Evolutionary conservation across 1,140 invertebrate genomes (phyloP).

Genomic region (Cydia pomonella): DNA sequence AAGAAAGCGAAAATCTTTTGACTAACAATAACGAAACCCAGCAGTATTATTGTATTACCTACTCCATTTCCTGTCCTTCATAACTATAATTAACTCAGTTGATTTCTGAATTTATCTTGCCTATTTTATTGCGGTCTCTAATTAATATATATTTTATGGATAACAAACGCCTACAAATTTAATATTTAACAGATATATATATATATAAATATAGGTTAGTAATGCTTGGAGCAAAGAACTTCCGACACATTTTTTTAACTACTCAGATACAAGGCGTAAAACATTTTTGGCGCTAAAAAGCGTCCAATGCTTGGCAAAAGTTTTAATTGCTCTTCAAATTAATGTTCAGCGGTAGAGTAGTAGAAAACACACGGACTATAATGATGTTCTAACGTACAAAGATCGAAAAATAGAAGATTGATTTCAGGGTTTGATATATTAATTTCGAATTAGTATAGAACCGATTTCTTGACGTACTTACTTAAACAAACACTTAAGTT

Average conservation of each 20-base stretch:
- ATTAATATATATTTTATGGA: not conserved
- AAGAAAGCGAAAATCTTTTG: constrained; percentile 25
- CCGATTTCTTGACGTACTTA: no score
- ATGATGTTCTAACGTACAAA: not conserved
- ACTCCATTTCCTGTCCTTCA: constrained; percentile 1
- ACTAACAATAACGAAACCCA: constrained; percentile 21
- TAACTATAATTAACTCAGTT: not conserved
- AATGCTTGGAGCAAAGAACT: not conserved
- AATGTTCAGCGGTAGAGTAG: constrained; percentile 45
- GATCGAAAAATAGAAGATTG: not conserved
- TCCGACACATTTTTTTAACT: constrained; percentile 26
- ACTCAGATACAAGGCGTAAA: constrained; percentile 33
- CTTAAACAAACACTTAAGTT: no score
- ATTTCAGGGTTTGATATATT: not conserved
- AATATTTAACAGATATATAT: no score
- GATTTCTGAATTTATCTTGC: not conserved
- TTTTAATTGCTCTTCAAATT: constrained; percentile 60
- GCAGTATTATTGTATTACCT: not conserved
- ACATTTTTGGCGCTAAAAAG: constrained; percentile 54
- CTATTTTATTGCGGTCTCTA: not conserved
- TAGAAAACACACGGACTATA: constrained; percentile 37
- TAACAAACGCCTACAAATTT: no score
- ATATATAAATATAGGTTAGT: not conserved
- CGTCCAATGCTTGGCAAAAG: constrained; percentile 48
- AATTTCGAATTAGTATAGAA: no score